These are phyloP conservation scores for Zaprionus lineosus DNA, from an alignment of 2,888 invertebrate genomes.

Conservation along the genomic window DNA sequence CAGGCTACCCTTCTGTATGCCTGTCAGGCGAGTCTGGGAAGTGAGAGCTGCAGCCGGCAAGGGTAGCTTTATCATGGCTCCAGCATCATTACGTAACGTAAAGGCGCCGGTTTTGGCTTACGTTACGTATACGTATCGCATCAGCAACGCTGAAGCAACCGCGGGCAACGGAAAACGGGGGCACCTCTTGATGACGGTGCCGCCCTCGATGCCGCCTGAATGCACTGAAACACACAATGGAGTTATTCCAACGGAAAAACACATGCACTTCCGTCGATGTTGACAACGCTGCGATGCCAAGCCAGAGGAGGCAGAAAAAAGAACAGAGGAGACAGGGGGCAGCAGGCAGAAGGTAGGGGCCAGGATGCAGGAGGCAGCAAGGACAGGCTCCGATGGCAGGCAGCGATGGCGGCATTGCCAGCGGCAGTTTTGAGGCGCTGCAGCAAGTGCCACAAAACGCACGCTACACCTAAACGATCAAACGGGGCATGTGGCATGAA, in stretches of 20 bases:
- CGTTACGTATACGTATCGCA: slow-evolving; percentile 66
- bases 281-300: slow-evolving; percentile 57
- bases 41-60: slow-evolving; percentile 9
- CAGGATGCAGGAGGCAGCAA: no score
- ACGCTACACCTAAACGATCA: slow-evolving; percentile 47
- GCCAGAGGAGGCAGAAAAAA: slow-evolving; percentile 21
- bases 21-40: no score
- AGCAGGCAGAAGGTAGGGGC: no score
- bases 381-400: slow-evolving; percentile 18
- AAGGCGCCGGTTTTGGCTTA: slow-evolving; percentile 53
- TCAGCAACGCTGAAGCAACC: slow-evolving; percentile 6
- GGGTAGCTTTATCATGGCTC: slow-evolving; percentile 58
- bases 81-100: slow-evolving; percentile 64
- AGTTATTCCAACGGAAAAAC: slow-evolving; percentile 78
- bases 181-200: slow-evolving; percentile 30
- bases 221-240: slow-evolving; percentile 74
- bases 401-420: slow-evolving; percentile 25
- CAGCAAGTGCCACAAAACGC: slow-evolving; percentile 13
- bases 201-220: slow-evolving; percentile 63
- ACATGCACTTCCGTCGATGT: slow-evolving; percentile 75
- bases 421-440: slow-evolving; percentile 37
- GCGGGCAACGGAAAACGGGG: background rate
- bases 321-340: no score
- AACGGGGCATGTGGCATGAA: slow-evolving; percentile 33
- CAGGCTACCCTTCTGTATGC: no score